phyloP scores from a whole-genome alignment of 2,797 vertebrate genomes.

The Lacerta bilineata region DNA sequence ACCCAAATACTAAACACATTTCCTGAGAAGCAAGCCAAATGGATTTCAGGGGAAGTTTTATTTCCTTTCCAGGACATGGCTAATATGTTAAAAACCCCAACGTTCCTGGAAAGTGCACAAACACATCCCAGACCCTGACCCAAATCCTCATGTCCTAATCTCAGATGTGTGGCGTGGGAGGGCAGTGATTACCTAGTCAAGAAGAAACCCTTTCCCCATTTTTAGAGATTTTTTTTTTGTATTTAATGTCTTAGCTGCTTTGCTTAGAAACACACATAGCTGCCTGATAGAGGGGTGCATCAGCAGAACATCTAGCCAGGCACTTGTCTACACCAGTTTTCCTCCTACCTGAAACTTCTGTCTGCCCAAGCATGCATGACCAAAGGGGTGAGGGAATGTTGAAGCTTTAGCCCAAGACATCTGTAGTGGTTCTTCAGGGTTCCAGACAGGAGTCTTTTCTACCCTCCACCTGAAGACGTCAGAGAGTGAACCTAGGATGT shows the following conservation, averaged over 20 bases:
- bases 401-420: no score
- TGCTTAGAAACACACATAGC: no score
- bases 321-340: no score
- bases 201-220: not conserved
- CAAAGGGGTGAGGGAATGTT: no score
- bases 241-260: not conserved
- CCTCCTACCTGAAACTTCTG: no score
- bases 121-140: not conserved
- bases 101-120: not conserved
- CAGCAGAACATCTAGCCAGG: not conserved
- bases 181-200: not conserved
- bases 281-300: not conserved
- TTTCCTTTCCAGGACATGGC: not conserved
- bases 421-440: no score
- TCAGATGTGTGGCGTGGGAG: not conserved
- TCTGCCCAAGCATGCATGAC: not conserved
- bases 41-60: slow-evolving; percentile 20
- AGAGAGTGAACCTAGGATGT: no score
- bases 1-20: slow-evolving; percentile 20
- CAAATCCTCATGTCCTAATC: not conserved
- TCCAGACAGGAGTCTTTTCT: no score
- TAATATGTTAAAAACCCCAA: not conserved
- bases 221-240: not conserved
- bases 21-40: slow-evolving; percentile 13
- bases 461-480: no score